Conservation (phyloP, 2,888 invertebrate genomes). For the Seira sanloemensis region DNA sequence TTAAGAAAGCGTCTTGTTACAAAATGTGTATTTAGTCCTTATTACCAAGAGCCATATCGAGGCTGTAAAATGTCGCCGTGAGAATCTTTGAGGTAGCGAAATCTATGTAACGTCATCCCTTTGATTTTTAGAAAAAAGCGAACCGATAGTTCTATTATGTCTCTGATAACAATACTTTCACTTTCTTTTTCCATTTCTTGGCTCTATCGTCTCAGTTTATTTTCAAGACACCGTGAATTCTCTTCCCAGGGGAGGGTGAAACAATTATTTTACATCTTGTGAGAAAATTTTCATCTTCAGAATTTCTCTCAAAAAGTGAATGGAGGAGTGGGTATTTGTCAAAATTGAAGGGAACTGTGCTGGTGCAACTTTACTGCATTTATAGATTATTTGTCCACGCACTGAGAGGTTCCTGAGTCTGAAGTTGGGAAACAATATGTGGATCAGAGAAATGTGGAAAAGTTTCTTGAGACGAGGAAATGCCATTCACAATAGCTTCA, state of each 20-base stretch:
- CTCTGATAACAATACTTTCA: neutral
- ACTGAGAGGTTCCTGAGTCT: neutral
- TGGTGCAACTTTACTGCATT: neutral
- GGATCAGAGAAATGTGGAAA: neutral
- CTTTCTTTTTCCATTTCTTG: neutral
- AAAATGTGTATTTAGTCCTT: too few relatives aligned
- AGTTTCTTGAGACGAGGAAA: constrained; percentile 8
- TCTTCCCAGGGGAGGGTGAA: constrained; percentile 26
- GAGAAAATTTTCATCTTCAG: neutral
- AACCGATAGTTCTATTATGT: too few relatives aligned
- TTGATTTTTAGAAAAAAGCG: too few relatives aligned
- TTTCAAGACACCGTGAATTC: neutral
- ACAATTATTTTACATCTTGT: constrained; percentile 26
- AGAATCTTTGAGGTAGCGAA: too few relatives aligned
- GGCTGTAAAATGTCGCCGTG: too few relatives aligned
- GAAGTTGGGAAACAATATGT: neutral
- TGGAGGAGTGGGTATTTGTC: neutral
- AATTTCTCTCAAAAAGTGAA: neutral
- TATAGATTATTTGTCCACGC: constrained; percentile 22
- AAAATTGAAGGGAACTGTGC: neutral
- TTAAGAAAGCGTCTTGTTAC: too few relatives aligned
- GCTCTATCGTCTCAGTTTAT: neutral
- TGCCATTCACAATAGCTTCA: constrained; percentile 9
- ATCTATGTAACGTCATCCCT: too few relatives aligned
- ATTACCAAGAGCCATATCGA: too few relatives aligned